Conservation (phyloP, 2,113 vertebrate genomes). For the Synchiropus splendidus region DNA sequence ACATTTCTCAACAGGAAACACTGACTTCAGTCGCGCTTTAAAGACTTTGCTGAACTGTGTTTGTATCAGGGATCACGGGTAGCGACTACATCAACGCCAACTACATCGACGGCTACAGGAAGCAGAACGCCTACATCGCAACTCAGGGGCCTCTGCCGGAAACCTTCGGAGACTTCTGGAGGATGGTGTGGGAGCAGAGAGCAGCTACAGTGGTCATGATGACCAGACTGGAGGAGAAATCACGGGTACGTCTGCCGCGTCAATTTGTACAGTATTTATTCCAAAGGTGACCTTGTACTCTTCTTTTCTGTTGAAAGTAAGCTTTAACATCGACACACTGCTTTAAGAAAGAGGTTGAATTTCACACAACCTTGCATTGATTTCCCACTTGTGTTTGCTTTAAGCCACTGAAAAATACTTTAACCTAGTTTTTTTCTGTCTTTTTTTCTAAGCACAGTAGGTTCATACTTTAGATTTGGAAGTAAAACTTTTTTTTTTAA, state of each 20-base stretch:
- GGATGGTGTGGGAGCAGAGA: constrained; percentile 98
- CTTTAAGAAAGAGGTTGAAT: constrained; percentile 12
- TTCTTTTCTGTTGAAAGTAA: constrained; percentile 4
- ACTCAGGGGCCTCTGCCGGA: constrained; percentile 91
- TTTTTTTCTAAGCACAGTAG: too few relatives aligned
- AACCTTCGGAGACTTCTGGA: constrained; percentile 97
- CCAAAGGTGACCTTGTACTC: background rate
- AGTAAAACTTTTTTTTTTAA: too few relatives aligned
- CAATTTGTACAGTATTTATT: too few relatives aligned
- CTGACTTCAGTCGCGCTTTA: too few relatives aligned
- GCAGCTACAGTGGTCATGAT: constrained; percentile 97
- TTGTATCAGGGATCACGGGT: constrained; percentile 78
- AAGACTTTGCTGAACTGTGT: too few relatives aligned
- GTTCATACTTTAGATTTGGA: too few relatives aligned
- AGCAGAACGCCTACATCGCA: constrained; percentile 97
- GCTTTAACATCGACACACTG: constrained; percentile 13
- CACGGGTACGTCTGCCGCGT: constrained; percentile 73
- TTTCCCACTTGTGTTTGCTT: constrained; percentile 22
- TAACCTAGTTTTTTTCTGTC: too few relatives aligned
- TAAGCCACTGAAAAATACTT: too few relatives aligned
- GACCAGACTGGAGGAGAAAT: constrained; percentile 96
- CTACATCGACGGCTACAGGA: constrained; percentile 95
- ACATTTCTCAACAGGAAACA: too few relatives aligned
- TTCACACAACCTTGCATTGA: constrained; percentile 14
- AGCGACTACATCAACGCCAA: constrained; percentile 97